A percentile compares a stretch with the other conserved stretches of the same genome.
phyloP scores from a whole-genome alignment of 2,113 vertebrate genomes.

The Lophochroa leadbeateri region DNA sequence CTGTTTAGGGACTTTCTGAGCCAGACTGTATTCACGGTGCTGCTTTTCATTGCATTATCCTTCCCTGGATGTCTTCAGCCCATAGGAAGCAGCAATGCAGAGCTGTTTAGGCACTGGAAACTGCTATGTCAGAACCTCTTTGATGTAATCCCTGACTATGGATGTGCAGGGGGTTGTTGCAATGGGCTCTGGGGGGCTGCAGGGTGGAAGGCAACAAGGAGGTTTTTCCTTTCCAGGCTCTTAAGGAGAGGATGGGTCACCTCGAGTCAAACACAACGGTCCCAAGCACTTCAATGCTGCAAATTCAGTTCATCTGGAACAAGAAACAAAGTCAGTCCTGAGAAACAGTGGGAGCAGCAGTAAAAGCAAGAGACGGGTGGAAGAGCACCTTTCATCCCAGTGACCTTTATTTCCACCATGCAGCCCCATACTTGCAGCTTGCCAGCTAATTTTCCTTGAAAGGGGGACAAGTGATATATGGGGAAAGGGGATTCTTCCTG shows the following conservation, averaged over 20 bases:
- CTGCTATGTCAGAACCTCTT: background rate
- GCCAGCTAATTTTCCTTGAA: background rate
- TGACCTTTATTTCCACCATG: background rate
- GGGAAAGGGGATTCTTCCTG: background rate
- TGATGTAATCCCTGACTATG: background rate
- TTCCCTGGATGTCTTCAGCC: background rate
- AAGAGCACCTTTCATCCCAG: background rate
- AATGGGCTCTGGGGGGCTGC: background rate
- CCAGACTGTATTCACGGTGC: background rate
- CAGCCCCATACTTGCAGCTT: background rate
- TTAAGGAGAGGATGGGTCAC: background rate
- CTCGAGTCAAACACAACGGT: background rate
- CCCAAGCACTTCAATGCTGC: background rate
- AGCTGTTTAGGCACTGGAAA: background rate
- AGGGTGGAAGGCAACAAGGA: background rate
- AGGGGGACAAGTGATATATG: fast-evolving
- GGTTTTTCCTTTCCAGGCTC: background rate
- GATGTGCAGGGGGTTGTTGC: background rate
- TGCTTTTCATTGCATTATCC: background rate
- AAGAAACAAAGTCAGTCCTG: background rate
- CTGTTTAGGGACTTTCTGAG: background rate
- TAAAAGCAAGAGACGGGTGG: background rate
- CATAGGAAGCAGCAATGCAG: background rate
- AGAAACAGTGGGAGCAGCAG: background rate
- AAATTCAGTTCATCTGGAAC: background rate